A percentile compares a stretch with the other conserved stretches of the same genome.
These are phyloP conservation scores for Cyanoramphus novaezelandiae DNA, from an alignment of 2,113 vertebrate genomes.

Conservation along the genomic window DNA sequence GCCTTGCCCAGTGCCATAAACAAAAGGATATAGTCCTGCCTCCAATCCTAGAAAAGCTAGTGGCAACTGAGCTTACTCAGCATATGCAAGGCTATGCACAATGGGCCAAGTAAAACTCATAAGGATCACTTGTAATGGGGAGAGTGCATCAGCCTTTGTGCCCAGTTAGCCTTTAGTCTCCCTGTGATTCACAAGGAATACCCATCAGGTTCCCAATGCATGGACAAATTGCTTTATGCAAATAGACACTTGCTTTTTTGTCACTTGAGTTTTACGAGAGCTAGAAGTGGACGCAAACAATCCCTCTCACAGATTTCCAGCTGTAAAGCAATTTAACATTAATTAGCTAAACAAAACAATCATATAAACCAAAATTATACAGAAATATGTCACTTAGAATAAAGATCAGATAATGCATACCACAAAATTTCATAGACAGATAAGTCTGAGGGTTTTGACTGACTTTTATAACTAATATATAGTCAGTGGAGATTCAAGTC, in stretches of 20 bases:
- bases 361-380: background rate
- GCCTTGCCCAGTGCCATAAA: constrained; percentile 25
- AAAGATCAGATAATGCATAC: background rate
- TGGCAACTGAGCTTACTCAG: constrained; percentile 16
- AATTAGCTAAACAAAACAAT: background rate
- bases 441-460: accelerated
- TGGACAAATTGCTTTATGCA: background rate
- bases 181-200: constrained; percentile 9
- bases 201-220: background rate
- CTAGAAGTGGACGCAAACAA: background rate
- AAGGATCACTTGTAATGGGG: background rate
- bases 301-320: background rate
- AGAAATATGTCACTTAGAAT: background rate
- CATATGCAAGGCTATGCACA: background rate
- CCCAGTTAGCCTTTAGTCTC: background rate
- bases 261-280: background rate
- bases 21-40: constrained; percentile 23
- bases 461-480: background rate
- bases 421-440: background rate
- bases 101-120: background rate
- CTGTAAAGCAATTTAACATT: background rate
- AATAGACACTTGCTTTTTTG: background rate
- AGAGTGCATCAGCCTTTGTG: constrained; percentile 17
- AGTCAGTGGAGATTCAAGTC: background rate
- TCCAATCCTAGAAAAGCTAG: background rate